Evolutionary conservation across 2,113 vertebrate genomes (phyloP).

Genomic region (Emydura subglobosa): DNA sequence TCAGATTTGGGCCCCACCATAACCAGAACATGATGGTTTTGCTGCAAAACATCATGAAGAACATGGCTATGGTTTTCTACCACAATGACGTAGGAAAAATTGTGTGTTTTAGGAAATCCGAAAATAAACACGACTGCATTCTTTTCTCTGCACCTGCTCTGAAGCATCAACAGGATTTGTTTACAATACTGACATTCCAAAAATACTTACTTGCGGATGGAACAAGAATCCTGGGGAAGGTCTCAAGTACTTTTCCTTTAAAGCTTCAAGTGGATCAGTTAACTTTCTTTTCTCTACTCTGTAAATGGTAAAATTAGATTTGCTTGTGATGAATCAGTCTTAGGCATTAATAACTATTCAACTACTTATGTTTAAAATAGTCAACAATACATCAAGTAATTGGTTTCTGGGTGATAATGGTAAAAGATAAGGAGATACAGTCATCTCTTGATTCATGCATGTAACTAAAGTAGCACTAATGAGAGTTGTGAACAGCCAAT

Average conservation of each 20-base stretch:
- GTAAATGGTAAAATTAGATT: constrained; percentile 91
- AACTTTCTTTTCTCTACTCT: constrained; percentile 99
- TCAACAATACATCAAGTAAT: constrained; percentile 26
- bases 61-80: constrained; percentile 75
- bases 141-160: constrained; percentile 84
- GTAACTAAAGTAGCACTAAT: neutral
- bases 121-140: constrained; percentile 80
- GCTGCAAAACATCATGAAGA: constrained; percentile 73
- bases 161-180: constrained; percentile 80
- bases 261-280: constrained; percentile 96
- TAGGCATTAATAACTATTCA: constrained; percentile 51
- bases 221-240: constrained; percentile 96
- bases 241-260: constrained; percentile 99
- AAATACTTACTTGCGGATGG: constrained; percentile 96
- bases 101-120: constrained; percentile 80
- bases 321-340: constrained; percentile 72
- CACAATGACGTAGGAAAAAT: constrained; percentile 72
- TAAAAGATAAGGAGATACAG: constrained; percentile 28
- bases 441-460: neutral
- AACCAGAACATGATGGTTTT: constrained; percentile 73
- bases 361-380: constrained; percentile 51
- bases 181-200: constrained; percentile 77
- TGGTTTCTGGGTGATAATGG: constrained; percentile 29
- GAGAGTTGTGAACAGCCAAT: neutral
- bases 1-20: constrained; percentile 51